Evolutionary conservation across 2,113 vertebrate species (phyloP).

Genomic region (Murina feae): DNA sequence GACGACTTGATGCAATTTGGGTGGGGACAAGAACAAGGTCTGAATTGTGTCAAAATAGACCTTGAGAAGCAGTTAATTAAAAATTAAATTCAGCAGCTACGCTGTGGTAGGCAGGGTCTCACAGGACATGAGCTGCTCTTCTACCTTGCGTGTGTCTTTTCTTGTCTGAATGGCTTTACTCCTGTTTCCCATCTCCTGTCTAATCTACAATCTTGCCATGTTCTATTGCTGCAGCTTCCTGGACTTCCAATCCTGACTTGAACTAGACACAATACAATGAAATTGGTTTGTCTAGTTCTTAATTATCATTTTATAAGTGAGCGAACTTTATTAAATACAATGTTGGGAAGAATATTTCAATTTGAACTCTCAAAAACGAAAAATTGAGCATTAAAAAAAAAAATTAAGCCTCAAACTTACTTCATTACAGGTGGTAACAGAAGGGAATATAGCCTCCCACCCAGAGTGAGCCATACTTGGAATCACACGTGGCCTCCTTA

Average conservation of each 20-base stretch:
- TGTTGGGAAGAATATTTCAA: neutral
- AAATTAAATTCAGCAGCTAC: neutral
- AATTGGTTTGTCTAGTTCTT: neutral
- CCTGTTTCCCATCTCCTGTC: neutral
- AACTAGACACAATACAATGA: neutral
- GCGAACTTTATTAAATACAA: neutral
- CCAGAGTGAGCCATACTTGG: neutral
- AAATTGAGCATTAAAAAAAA: neutral
- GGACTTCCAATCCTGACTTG: neutral
- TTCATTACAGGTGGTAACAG: neutral
- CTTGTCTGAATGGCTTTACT: neutral
- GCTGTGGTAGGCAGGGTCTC: neutral
- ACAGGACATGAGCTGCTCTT: neutral
- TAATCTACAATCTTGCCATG: neutral
- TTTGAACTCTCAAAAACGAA: neutral
- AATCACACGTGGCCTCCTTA: neutral
- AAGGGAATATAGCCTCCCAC: neutral
- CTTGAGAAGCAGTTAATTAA: neutral
- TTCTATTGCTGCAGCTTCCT: neutral
- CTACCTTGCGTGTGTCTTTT: neutral
- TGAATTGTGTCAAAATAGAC: neutral
- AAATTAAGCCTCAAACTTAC: neutral
- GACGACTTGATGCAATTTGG: neutral
- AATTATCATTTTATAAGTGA: constrained; percentile 1
- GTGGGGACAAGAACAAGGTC: neutral